These are phyloP conservation scores for Crocodylus rhombifer DNA, from an alignment of 2,797 vertebrate species.

Conservation along the genomic window DNA sequence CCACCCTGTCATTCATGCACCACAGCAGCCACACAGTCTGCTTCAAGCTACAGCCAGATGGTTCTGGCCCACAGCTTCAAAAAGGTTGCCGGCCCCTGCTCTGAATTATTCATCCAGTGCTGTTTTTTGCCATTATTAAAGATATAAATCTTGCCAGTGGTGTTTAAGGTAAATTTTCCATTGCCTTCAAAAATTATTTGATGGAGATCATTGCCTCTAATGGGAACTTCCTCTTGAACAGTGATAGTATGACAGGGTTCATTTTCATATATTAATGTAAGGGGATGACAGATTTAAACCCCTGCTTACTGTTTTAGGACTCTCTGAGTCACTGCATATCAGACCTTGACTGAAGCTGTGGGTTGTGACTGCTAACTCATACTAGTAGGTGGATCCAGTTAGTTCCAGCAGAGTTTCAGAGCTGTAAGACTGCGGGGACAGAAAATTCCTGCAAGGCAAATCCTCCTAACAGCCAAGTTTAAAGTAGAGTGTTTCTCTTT, in stretches of 20 bases:
- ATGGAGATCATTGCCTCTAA: background rate
- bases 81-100: too few species aligned
- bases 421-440: background rate
- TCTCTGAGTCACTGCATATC: too few species aligned
- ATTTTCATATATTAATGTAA: background rate
- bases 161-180: background rate
- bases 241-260: background rate
- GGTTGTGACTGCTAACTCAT: background rate
- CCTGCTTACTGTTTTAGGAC: background rate
- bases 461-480: background rate
- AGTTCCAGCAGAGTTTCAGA: background rate
- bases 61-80: too few species aligned
- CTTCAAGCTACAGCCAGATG: too few species aligned
- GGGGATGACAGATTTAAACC: background rate
- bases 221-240: background rate
- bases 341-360: too few species aligned
- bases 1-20: too few species aligned
- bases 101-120: too few species aligned
- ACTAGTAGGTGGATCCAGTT: background rate
- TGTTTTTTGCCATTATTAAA: too few species aligned
- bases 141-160: background rate
- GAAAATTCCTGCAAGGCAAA: constrained; percentile 9
- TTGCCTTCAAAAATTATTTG: background rate
- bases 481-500: background rate
- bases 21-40: too few species aligned